phyloP scores from a whole-genome alignment of 2,113 vertebrate genomes.

The Aplodontia rufa region DNA sequence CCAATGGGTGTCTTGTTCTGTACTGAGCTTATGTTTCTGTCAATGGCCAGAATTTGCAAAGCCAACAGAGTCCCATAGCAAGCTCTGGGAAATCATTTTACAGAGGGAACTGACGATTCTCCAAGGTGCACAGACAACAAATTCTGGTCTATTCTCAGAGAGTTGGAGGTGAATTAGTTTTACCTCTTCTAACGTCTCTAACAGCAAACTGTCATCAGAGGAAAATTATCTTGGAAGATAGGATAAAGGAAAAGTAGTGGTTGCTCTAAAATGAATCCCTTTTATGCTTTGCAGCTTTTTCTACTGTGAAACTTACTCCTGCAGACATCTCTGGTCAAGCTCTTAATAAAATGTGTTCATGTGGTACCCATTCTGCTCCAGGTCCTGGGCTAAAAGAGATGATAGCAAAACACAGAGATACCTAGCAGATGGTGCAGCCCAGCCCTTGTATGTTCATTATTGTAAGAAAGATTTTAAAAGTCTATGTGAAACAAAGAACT shows the following conservation, averaged over 20 bases:
- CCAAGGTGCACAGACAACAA: not conserved
- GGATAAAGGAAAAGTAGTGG: not conserved
- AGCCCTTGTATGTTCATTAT: not conserved
- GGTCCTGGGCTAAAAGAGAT: not conserved
- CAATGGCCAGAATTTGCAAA: not conserved
- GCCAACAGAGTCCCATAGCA: not conserved
- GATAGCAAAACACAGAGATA: not conserved
- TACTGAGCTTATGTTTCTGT: not conserved
- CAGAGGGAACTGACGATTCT: not conserved
- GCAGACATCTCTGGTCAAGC: not conserved
- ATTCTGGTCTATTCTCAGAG: not conserved
- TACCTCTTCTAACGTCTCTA: not conserved
- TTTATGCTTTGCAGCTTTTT: not conserved
- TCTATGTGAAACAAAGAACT: not conserved
- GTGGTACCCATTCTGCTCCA: not conserved
- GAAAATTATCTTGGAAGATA: not conserved
- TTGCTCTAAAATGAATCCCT: not conserved
- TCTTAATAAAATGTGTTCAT: not conserved
- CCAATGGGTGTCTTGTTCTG: not conserved
- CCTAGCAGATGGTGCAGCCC: accelerated
- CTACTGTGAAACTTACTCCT: not conserved
- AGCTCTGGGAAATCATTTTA: not conserved
- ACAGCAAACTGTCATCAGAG: not conserved
- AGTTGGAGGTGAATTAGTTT: not conserved
- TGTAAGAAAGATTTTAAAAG: not conserved